phyloP scores from a whole-genome alignment of 2,113 vertebrate species.

The Brachionichthys hirsutus region DNA sequence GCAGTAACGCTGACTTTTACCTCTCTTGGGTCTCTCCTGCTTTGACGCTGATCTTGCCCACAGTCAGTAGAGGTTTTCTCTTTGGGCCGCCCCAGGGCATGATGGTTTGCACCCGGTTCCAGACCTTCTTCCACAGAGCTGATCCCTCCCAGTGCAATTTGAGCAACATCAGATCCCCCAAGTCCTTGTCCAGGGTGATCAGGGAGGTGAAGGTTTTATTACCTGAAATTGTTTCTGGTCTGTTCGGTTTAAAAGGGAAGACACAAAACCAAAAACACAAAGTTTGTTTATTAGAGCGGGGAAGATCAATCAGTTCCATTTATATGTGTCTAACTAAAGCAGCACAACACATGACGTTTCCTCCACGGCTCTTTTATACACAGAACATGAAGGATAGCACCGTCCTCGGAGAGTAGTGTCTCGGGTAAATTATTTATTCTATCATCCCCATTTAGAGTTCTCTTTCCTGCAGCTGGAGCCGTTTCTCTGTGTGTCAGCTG shows the following conservation, averaged over 20 bases:
- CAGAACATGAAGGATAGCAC: conserved; percentile 30
- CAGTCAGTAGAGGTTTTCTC: conserved; percentile 71
- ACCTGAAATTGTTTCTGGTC: conserved; percentile 77
- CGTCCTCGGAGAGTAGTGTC: conserved; percentile 19
- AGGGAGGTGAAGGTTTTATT: conserved; percentile 89
- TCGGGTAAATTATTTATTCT: conserved; percentile 58
- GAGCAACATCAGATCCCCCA: conserved; percentile 86
- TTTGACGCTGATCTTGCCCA: conserved; percentile 84
- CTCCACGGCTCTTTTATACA: conserved; percentile 31
- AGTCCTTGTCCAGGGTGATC: conserved; percentile 85
- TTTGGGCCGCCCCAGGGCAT: conserved; percentile 78
- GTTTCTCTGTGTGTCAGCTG: conserved; percentile 54
- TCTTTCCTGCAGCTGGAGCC: conserved; percentile 50
- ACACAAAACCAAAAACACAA: background rate
- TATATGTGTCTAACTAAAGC: conserved; percentile 1
- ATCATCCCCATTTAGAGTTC: conserved; percentile 53
- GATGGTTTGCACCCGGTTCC: conserved; percentile 84
- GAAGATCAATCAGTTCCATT: background rate
- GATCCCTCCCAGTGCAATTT: conserved; percentile 85
- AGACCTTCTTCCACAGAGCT: conserved; percentile 84
- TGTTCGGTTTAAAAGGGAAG: conserved; percentile 46
- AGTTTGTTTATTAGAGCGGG: background rate
- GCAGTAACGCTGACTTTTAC: conserved; percentile 62
- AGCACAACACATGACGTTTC: conserved; percentile 14
- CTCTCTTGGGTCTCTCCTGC: conserved; percentile 91